A percentile compares a stretch with the other conserved stretches of the same genome.
These are phyloP conservation scores for Pseudomugil tenellus DNA, from an alignment of 2,797 vertebrate genomes.

Conservation along the genomic window DNA sequence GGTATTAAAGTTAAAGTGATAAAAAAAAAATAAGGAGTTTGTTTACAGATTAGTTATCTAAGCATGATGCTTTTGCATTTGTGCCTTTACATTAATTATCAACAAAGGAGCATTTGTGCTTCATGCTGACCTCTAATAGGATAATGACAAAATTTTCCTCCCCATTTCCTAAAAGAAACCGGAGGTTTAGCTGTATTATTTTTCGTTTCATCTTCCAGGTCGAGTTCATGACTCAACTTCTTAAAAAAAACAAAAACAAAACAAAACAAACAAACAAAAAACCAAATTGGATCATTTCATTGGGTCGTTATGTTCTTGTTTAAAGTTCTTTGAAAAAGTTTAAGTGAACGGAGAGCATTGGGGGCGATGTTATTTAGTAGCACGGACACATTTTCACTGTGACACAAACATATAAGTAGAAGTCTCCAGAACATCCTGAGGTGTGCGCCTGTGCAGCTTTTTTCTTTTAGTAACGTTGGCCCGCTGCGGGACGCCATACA, in stretches of 20 bases:
- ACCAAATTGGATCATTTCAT: conserved; percentile 40
- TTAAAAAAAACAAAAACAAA: too few relatives aligned
- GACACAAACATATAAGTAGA: neutral
- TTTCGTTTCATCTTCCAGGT: conserved; percentile 40
- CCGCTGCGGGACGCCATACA: conserved; percentile 60
- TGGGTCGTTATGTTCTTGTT: conserved; percentile 29
- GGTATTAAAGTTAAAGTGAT: neutral
- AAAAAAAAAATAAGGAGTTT: neutral
- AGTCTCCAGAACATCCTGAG: neutral
- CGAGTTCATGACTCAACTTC: conserved; percentile 42
- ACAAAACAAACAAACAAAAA: too few relatives aligned
- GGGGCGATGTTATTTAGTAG: neutral
- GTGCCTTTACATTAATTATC: neutral
- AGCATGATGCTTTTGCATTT: neutral
- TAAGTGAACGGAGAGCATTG: too few relatives aligned
- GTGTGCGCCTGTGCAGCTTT: conserved; percentile 4
- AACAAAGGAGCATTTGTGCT: neutral
- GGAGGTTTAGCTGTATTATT: conserved; percentile 4
- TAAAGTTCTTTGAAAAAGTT: conserved; percentile 33
- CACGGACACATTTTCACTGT: neutral
- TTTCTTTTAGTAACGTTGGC: conserved; percentile 23
- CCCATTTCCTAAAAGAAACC: conserved; percentile 1
- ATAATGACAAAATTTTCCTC: conserved; percentile 6
- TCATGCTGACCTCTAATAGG: conserved; percentile 19
- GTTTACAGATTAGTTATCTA: too few relatives aligned